Evolutionary conservation across 2,888 invertebrate species (phyloP).

Genomic region (Philhelius pedissequus): DNA sequence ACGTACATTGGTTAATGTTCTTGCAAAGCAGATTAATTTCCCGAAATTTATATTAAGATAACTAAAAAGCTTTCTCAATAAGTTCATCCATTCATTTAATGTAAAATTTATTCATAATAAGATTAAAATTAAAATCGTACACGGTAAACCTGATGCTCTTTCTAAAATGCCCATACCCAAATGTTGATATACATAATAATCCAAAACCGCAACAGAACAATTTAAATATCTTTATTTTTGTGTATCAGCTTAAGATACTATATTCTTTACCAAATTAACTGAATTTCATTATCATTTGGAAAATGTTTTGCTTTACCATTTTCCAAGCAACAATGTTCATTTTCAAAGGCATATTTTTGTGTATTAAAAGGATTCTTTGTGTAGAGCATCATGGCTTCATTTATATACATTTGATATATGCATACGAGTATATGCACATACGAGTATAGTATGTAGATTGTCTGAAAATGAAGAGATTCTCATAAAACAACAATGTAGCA

Average conservation of each 20-base stretch:
- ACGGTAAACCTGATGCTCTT: neutral
- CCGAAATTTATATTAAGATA: neutral
- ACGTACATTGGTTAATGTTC: neutral
- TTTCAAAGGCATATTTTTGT: constrained; percentile 25
- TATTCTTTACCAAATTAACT: constrained; percentile 50
- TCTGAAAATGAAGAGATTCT: constrained; percentile 57
- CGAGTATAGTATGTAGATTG: neutral
- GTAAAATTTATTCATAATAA: neutral
- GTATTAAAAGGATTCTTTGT: neutral
- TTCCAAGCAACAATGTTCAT: constrained; percentile 43
- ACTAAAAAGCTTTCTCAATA: neutral
- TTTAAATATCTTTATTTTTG: neutral
- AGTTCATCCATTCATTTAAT: neutral
- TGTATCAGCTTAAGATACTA: neutral
- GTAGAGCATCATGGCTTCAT: neutral
- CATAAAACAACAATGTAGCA: constrained; percentile 49
- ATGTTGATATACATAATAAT: constrained; percentile 41
- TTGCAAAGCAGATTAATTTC: neutral
- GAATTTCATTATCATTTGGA: constrained; percentile 54
- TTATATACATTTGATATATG: too few species aligned
- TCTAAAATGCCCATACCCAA: constrained; percentile 21
- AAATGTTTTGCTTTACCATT: constrained; percentile 35
- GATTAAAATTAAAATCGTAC: constrained; percentile 2
- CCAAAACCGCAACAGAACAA: constrained; percentile 36
- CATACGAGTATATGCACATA: too few species aligned